A percentile compares a stretch with the other conserved stretches of the same genome.
phyloP scores from a whole-genome alignment of 2,113 vertebrate genomes.

The Bungarus multicinctus region DNA sequence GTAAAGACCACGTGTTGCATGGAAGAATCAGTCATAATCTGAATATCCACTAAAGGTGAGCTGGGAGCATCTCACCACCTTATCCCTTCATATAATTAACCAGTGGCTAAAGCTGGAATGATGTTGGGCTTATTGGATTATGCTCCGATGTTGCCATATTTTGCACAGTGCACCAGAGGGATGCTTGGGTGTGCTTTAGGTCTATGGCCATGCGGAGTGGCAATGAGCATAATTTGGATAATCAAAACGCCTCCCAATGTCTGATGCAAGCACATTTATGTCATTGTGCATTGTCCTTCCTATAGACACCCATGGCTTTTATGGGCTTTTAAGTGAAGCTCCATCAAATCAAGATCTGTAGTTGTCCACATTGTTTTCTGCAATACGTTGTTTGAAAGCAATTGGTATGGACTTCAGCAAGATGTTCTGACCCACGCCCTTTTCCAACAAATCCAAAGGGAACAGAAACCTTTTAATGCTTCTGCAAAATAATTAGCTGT shows the following conservation, averaged over 20 bases:
- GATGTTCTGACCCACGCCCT: background rate
- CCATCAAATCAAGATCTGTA: background rate
- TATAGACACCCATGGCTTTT: background rate
- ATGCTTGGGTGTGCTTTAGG: background rate
- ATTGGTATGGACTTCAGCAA: background rate
- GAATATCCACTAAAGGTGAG: background rate
- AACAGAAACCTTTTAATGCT: no score
- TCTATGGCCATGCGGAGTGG: background rate
- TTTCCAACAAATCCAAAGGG: no score
- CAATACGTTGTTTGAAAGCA: background rate
- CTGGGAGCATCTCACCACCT: background rate
- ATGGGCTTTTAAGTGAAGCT: background rate
- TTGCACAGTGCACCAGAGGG: background rate
- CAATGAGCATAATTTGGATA: background rate
- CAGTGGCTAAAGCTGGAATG: background rate
- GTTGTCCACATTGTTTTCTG: background rate
- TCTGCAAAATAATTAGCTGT: no score
- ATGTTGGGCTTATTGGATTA: background rate
- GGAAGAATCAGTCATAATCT: background rate
- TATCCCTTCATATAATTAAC: background rate
- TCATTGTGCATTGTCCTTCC: background rate
- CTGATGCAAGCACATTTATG: background rate
- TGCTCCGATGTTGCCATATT: background rate
- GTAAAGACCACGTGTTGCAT: background rate
- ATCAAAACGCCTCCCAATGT: background rate